Conservation (phyloP, 2,888 invertebrate species). For the Gari tellinella region DNA sequence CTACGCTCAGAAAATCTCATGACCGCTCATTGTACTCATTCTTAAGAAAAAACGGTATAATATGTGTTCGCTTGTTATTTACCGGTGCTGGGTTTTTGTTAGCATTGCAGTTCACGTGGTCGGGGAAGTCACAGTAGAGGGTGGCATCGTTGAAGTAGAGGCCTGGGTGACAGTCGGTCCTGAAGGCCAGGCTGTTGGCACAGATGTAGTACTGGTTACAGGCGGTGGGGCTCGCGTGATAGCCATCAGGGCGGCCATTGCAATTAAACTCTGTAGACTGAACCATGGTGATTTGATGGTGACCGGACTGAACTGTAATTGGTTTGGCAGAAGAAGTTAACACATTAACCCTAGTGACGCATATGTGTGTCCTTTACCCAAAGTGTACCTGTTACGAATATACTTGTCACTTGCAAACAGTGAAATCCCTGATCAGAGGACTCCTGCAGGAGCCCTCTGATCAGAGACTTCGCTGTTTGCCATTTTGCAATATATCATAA, state of each 20-base stretch:
- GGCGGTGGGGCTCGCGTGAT: constrained; percentile 51
- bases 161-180: constrained; percentile 64
- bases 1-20: too few relatives aligned
- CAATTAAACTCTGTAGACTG: constrained; percentile 47
- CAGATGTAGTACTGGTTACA: constrained; percentile 66
- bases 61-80: neutral
- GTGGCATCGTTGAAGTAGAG: constrained; percentile 54
- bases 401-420: too few relatives aligned
- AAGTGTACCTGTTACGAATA: too few relatives aligned
- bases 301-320: neutral
- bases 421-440: too few relatives aligned
- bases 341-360: too few relatives aligned
- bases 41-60: too few relatives aligned
- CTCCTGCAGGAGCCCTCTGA: too few relatives aligned
- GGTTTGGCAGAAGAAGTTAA: too few relatives aligned
- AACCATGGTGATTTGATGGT: constrained; percentile 32
- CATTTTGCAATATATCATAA: too few relatives aligned
- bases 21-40: too few relatives aligned
- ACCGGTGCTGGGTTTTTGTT: neutral
- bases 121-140: constrained; percentile 71
- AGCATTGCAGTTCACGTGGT: constrained; percentile 58
- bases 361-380: too few relatives aligned
- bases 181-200: constrained; percentile 53
- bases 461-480: too few relatives aligned
- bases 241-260: constrained; percentile 40